Evolutionary conservation across 2,113 vertebrate genomes (phyloP), one percentile per base, ranked within the genome.

Genomic region (Microcebus griseorufus): DNA sequence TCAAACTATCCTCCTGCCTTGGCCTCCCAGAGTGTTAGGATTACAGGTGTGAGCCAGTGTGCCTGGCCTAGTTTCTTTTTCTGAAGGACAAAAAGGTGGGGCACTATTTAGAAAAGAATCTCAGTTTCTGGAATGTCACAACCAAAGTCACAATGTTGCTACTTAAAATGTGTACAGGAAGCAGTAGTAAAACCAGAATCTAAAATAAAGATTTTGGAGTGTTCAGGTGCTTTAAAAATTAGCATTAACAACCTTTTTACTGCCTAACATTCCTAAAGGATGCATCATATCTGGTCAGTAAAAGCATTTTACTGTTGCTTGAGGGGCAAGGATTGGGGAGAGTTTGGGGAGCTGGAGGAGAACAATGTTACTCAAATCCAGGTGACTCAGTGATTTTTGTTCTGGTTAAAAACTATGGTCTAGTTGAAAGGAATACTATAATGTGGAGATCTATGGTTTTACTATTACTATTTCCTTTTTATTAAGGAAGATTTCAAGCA

Each of bases 401-500:
- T 65, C 20, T 94, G n/a, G 34, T 83, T 78, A 78, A 82, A 81
- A 88, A 60, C 12, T 34, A 39, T 78, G 34, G 5, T 94, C 45
- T 90, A 81, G 10, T 94, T 70, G 32, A 89, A 89, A 85, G 53
- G 39, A 22, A 45, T 87, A 42, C 13, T 84, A 1, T 80, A 83
- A 70, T 69, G 12, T 79, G 48, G 37, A 58, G n/a, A 85, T 34
- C 17, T 94, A 12, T 81, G 32, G 89, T 79, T 48, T 53, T 69
- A 51, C 51, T 93, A 72, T 83, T 85, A 76, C 55, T 45, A 67
- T 65, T 60, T 37, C 25, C 2, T 32, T 85, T 84, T 85, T 82
- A 64, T 48, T 96, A 55, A 87, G 53, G 39, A 60, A 88, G 67
- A 85, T 88, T 96, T 69, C 32, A 81, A 83, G 22, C 13, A 82